Percentiles rank a stretch among this genome's conserved stretches.
These are phyloP conservation scores for Dinocampus coccinellae DNA, from an alignment of 2,888 invertebrate genomes.

Conservation along the genomic window DNA sequence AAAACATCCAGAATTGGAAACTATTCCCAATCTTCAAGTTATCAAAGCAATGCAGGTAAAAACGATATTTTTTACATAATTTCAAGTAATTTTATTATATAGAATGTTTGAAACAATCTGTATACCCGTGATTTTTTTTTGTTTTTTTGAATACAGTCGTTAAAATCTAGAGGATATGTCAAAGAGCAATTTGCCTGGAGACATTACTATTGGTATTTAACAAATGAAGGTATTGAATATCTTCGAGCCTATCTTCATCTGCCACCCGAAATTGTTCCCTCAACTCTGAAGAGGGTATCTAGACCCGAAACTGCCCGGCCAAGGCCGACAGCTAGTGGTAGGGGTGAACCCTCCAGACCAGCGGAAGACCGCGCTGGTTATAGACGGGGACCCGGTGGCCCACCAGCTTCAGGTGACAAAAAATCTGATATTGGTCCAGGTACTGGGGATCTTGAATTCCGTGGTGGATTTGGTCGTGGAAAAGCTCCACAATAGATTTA, in stretches of 20 bases:
- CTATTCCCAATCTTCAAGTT: slow-evolving; percentile 97
- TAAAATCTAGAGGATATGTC: slow-evolving; percentile 97
- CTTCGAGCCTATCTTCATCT: slow-evolving; percentile 94
- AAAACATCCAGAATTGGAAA: slow-evolving; percentile 96
- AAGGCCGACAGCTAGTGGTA: slow-evolving; percentile 78
- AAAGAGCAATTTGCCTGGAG: slow-evolving; percentile 99
- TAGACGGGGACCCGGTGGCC: slow-evolving; percentile 80
- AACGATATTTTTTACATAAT: not conserved
- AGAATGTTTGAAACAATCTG: too few relatives aligned
- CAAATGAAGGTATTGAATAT: slow-evolving; percentile 98
- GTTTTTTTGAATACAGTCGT: slow-evolving; percentile 74
- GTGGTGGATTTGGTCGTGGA: slow-evolving; percentile 70
- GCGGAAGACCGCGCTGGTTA: slow-evolving; percentile 88
- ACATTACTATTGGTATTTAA: slow-evolving; percentile 99
- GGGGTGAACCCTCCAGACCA: slow-evolving; percentile 78
- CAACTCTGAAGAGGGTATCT: slow-evolving; percentile 93
- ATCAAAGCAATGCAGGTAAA: slow-evolving; percentile 94
- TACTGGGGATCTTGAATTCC: slow-evolving; percentile 91
- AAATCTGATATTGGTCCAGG: slow-evolving; percentile 98
- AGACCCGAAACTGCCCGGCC: slow-evolving; percentile 89
- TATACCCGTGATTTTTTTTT: not conserved
- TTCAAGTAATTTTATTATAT: not conserved
- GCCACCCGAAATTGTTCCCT: slow-evolving; percentile 98
- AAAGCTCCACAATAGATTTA: slow-evolving; percentile 62
- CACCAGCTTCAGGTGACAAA: slow-evolving; percentile 83